phyloP scores from a whole-genome alignment of 2,797 vertebrate genomes.

The Fistularia tabacaria region DNA sequence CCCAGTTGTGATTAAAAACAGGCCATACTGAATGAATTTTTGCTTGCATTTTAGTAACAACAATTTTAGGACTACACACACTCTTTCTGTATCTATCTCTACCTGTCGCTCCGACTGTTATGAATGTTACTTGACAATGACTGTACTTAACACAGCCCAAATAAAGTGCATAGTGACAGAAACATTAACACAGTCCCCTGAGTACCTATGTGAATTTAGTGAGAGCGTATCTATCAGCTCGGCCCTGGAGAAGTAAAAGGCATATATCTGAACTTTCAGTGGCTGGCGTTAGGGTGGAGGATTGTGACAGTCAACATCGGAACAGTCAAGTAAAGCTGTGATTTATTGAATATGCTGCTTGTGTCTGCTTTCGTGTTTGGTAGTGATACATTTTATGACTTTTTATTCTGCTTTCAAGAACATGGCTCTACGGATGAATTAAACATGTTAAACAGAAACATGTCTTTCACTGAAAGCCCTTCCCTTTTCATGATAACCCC shows the following conservation, averaged over 20 bases:
- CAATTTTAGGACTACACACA: neutral
- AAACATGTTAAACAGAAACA: constrained; percentile 69
- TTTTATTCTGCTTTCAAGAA: constrained; percentile 58
- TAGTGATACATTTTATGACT: constrained; percentile 64
- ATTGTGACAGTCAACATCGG: constrained; percentile 69
- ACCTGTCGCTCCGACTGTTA: constrained; percentile 36
- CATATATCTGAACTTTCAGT: constrained; percentile 60
- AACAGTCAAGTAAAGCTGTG: constrained; percentile 63
- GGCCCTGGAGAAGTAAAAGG: constrained; percentile 54
- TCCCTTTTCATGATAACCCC: constrained; percentile 70
- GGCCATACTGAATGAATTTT: too few species aligned
- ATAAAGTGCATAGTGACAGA: constrained; percentile 63
- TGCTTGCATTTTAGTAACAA: too few species aligned
- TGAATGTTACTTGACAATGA: constrained; percentile 59
- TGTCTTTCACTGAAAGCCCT: constrained; percentile 68
- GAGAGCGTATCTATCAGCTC: constrained; percentile 52
- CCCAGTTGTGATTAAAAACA: too few species aligned
- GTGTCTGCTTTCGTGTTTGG: constrained; percentile 65
- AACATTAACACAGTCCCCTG: constrained; percentile 67
- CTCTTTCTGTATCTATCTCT: constrained; percentile 10
- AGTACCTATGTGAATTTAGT: constrained; percentile 60
- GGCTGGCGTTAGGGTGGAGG: constrained; percentile 50
- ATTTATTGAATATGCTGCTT: constrained; percentile 65
- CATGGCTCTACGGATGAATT: constrained; percentile 64
- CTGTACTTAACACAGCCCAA: constrained; percentile 53